Percentiles rank a stretch among this genome's conserved stretches.
phyloP scores from a whole-genome alignment of 2,113 vertebrate genomes.

The Hydrolagus affinis region DNA sequence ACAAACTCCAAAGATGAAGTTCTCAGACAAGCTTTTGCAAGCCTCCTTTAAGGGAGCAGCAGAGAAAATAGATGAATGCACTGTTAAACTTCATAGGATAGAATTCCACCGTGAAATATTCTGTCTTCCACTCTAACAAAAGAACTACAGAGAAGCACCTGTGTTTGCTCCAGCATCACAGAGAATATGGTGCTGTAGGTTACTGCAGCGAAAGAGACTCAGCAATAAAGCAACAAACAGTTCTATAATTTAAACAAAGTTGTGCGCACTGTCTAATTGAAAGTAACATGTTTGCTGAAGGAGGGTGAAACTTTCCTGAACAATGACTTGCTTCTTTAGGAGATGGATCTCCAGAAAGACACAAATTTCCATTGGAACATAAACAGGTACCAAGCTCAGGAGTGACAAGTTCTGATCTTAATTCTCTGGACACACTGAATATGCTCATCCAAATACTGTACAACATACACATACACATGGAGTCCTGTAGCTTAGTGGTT shows the following conservation, averaged over 20 bases:
- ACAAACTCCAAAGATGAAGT: not conserved
- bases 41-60: not conserved
- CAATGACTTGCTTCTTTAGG: not conserved
- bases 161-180: not conserved
- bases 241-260: not conserved
- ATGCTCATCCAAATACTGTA: too few species aligned
- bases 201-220: not conserved
- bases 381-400: too few species aligned
- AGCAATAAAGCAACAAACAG: not conserved
- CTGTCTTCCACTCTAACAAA: not conserved
- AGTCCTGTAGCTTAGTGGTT: too few species aligned
- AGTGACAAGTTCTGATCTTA: too few species aligned
- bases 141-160: not conserved
- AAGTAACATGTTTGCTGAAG: not conserved
- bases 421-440: too few species aligned
- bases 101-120: not conserved
- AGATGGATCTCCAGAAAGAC: not conserved
- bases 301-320: not conserved
- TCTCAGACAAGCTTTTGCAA: not conserved
- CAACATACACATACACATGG: too few species aligned
- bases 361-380: too few species aligned
- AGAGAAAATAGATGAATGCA: not conserved
- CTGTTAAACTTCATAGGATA: not conserved
- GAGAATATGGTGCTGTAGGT: not conserved
- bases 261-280: not conserved